Conservation (phyloP, 2,113 vertebrate genomes). For the Cichladusa arquata region DNA sequence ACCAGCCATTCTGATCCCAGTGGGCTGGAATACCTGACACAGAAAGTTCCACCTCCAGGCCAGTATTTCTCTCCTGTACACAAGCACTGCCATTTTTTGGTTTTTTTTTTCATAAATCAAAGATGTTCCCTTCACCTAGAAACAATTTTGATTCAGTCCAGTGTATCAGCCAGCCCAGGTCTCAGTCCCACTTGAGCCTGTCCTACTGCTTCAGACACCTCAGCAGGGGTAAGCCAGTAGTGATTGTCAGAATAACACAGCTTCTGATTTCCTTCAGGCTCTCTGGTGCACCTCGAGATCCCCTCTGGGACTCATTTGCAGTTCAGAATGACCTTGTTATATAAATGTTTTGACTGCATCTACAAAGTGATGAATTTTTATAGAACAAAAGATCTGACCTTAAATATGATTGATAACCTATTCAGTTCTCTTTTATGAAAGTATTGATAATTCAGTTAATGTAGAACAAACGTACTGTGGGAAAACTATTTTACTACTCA, state of each 20-base stretch:
- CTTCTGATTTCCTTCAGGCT: background rate
- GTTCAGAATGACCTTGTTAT: background rate
- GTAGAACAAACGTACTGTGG: no score
- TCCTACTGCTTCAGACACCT: background rate
- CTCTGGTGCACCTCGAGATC: background rate
- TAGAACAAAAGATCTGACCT: background rate
- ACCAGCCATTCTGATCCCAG: background rate
- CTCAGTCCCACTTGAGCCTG: background rate
- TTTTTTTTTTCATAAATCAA: background rate
- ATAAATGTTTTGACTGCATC: slow-evolving; percentile 27
- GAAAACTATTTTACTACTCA: background rate
- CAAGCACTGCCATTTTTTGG: background rate
- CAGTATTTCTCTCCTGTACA: background rate
- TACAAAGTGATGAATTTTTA: slow-evolving; percentile 1
- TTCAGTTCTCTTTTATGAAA: background rate
- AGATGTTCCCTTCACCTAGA: background rate
- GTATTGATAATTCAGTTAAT: background rate
- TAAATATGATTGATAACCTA: background rate
- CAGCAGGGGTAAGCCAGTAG: background rate
- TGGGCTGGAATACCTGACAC: background rate
- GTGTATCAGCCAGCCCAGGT: background rate
- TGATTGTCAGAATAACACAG: background rate
- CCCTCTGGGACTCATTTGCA: background rate
- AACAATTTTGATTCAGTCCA: background rate
- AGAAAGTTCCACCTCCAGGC: background rate